Conservation (phyloP, 2,888 invertebrate species). For the Xylocampa areola region DNA sequence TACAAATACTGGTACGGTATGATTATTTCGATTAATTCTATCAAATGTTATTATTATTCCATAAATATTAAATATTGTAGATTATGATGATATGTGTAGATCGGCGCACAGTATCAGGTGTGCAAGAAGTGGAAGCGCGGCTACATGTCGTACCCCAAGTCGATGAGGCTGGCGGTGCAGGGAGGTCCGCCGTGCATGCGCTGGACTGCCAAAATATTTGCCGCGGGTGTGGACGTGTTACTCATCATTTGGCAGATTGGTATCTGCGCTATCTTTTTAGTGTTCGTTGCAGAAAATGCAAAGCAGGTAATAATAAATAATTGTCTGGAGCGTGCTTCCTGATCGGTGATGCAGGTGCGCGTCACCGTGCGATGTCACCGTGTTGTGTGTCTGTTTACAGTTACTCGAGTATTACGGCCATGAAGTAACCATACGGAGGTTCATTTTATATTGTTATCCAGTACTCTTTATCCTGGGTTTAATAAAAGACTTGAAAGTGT, state of each 20-base stretch:
- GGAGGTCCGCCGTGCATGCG: constrained; percentile 90
- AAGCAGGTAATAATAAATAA: constrained; percentile 87
- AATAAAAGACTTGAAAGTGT: constrained; percentile 92
- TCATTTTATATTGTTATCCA: constrained; percentile 90
- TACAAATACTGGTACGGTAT: constrained; percentile 92
- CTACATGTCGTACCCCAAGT: constrained; percentile 93
- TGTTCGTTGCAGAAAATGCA: constrained; percentile 93
- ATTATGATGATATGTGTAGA: constrained; percentile 12
- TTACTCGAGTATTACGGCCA: constrained; percentile 82
- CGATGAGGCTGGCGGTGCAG: constrained; percentile 92
- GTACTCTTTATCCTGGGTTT: constrained; percentile 91
- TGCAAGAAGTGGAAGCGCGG: constrained; percentile 74
- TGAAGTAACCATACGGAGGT: constrained; percentile 81
- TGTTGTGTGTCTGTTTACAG: constrained; percentile 68
- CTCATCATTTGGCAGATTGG: constrained; percentile 95
- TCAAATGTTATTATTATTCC: too few relatives aligned
- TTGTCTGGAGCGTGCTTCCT: too few relatives aligned
- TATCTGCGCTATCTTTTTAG: constrained; percentile 96
- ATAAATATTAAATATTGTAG: too few relatives aligned
- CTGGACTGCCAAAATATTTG: constrained; percentile 78
- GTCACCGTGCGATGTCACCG: neutral
- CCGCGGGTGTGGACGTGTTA: constrained; percentile 90
- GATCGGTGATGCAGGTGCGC: accelerated
- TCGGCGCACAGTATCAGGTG: constrained; percentile 26
- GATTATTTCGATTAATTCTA: too few relatives aligned